phyloP scores from a whole-genome alignment of 1,140 invertebrate species.

The Yoshiicerus persimilis region DNA sequence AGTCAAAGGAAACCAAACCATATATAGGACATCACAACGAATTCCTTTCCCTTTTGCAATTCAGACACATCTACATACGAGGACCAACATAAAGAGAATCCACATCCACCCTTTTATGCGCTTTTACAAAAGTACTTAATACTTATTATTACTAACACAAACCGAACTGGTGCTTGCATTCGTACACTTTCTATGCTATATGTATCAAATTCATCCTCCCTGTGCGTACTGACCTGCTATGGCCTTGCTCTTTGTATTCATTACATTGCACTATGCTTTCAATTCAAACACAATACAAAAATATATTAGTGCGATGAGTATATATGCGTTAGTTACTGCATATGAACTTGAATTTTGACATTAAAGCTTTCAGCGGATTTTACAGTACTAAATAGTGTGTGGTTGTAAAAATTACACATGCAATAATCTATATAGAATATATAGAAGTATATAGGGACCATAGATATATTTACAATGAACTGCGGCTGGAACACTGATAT shows the following conservation, averaged over 20 bases:
- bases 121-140: not conserved
- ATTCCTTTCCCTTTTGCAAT: not conserved
- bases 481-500: not conserved
- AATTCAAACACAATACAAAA: too few relatives aligned
- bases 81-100: not conserved
- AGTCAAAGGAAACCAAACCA: not conserved
- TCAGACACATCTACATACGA: not conserved
- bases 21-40: not conserved
- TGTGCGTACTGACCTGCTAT: not conserved
- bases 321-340: not conserved
- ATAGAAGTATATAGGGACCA: not conserved
- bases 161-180: not conserved
- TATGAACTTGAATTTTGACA: not conserved
- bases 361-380: not conserved
- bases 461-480: not conserved
- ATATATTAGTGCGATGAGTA: too few relatives aligned
- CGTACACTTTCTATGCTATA: not conserved
- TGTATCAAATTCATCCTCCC: not conserved
- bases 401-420: not conserved
- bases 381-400: not conserved
- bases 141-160: not conserved
- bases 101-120: constrained; percentile 4
- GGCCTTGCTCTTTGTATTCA: not conserved
- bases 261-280: not conserved
- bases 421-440: not conserved